Evolutionary conservation across 1,140 invertebrate genomes (phyloP), one percentile per base, ranked within the genome.

Genomic region (Heliconius congener): DNA sequence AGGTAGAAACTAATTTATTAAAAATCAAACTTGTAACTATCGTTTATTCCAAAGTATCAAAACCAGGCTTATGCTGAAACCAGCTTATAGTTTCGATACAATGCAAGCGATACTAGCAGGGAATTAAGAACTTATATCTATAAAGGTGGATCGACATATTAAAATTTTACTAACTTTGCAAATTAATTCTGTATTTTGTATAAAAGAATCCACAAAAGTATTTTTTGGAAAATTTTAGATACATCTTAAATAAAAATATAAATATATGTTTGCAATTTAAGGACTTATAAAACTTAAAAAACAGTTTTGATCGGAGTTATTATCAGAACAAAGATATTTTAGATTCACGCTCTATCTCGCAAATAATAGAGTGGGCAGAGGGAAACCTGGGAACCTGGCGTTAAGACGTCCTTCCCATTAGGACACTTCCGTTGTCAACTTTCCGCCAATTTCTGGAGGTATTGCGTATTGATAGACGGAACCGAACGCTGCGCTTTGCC

Each of bases 141-240:
- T 80, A 81, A 79, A 77, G 55, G 82, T 70, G 6, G 50, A 52
- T 57, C 3, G 55, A 11, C n/a, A 66, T 66, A 66, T 66, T 66
- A 30, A 66, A 66, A 66, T 66, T 66, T 66, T 16, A 66, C 27
- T 66, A 66, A 66, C 60, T 66, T 66, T 30, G 3, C 11, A 66
- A 66, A 66, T 66, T 66, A 66, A 66, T 66, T 66, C 30, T 66
- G 9, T 27, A 66, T 27, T 66, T 27, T 23, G 23, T 66, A 66
- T 57, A 18, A 66, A 66, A 66, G 6, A 23, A 42, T 42, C 13
- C 11, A 13, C 11, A 3, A 13, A 42, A 42, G 39, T 42, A 46
- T 13, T 46, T 46, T 16, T 46, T 46, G 42, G 13, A 1, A 3
- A 16, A 46, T 46, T 46, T 46, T 46, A 46, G 42, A 46, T 5